phyloP scores from a whole-genome alignment of 2,797 vertebrate species.

The Peromyscus melanophrys region DNA sequence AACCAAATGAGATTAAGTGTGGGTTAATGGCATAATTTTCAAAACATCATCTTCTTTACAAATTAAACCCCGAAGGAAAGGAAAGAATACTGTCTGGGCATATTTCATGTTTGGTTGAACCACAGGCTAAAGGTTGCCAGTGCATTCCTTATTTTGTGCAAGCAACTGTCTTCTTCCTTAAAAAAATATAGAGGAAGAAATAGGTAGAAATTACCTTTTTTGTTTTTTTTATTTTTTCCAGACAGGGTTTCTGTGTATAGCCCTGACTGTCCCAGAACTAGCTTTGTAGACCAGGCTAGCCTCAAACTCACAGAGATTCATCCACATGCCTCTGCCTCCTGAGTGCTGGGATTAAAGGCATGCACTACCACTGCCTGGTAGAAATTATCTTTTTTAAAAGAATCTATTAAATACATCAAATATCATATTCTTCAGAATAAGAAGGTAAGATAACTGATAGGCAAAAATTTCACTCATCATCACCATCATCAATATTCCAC shows the following conservation, averaged over 20 bases:
- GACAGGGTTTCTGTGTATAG: neutral
- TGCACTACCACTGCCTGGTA: neutral
- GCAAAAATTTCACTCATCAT: neutral
- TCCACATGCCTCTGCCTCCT: neutral
- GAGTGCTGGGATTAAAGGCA: neutral
- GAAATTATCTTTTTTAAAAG: conserved; percentile 25
- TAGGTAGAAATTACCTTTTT: neutral
- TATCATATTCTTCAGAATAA: neutral
- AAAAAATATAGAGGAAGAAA: neutral
- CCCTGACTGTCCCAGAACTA: neutral
- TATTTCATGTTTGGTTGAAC: neutral
- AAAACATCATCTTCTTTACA: conserved; percentile 35
- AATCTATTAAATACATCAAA: conserved; percentile 23
- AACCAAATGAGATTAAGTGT: conserved; percentile 34
- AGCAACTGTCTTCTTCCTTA: neutral
- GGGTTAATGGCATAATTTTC: conserved; percentile 4
- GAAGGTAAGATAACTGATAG: neutral
- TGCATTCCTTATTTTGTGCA: neutral
- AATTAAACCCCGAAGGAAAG: neutral
- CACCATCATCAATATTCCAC: neutral
- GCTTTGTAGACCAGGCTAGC: neutral
- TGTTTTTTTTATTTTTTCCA: neutral
- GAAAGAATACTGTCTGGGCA: neutral
- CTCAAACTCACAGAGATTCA: neutral
- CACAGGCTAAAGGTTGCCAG: neutral